Evolutionary conservation across 2,113 vertebrate species (phyloP), one percentile per base, ranked within the genome.

Genomic region (Dinomys branickii): DNA sequence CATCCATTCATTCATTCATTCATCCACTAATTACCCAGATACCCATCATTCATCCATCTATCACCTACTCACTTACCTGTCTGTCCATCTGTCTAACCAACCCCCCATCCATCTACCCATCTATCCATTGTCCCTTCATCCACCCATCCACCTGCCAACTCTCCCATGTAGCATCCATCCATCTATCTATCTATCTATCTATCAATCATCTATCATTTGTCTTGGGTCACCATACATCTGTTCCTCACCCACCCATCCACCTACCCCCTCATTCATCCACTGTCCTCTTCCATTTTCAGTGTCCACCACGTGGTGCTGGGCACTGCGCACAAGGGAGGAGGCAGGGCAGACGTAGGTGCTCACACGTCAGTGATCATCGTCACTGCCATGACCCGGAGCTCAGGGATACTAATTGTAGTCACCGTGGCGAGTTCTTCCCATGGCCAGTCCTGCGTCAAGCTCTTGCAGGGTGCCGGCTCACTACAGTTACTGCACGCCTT

Each of bases 301-400:
- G 9, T 52, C 63, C 28, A 12, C 77, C 16, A 0, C 35, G 65
- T 20, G 56, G 14, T 82, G 20, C 61, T 47, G 7, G 78, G 5
- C 35, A 11, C 26, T 35, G 33, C 52, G 30, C 33, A 71, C 26
- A 20, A 5, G 50, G 63, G 50, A 2, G 30, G 5, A 26, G 47
- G 69, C 33, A 30, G 41, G 73, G 38, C 19, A 63, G 63, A 35
- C 28, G 0, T 22, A 63, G 35, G 35, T 38, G 0, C 24, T 47
- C 28, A 30, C 28, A 35, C 61, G 88, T 54, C 19, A 3, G 1
- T 28, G 6, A n/a, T 11, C 8, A 1, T 11, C 10, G 2, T 59
- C 28, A 12, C 17, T 12, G 0, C 50, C 33, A 16, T 24, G 0
- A 8, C 30, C 7, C 2, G 3, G 19, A 20, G 56, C 30, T 0